These are phyloP conservation scores for Manacus vitellinus DNA, from an alignment of 2,113 vertebrate species.

Conservation along the genomic window DNA sequence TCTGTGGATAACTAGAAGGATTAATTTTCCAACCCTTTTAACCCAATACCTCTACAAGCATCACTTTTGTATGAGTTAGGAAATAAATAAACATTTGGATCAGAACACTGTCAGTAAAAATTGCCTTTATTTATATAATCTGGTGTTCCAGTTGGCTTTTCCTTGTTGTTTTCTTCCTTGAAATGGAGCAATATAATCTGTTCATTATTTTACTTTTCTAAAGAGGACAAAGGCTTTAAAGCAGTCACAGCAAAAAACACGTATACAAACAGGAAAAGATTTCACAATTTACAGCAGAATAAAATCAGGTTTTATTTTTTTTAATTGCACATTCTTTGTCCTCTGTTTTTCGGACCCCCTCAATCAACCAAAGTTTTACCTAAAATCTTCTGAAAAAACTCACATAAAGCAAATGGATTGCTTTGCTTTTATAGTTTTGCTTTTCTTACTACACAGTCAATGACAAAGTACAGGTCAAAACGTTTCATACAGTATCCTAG, in stretches of 20 bases:
- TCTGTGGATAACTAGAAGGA: slow-evolving; percentile 18
- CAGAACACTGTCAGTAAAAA: slow-evolving; percentile 40
- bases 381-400: background rate
- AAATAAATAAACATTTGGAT: slow-evolving; percentile 60
- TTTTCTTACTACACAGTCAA: background rate
- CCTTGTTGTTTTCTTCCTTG: slow-evolving; percentile 2
- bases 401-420: background rate
- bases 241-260: background rate
- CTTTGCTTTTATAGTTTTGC: background rate
- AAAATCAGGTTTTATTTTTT: background rate
- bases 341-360: background rate
- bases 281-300: background rate
- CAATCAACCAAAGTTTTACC: background rate
- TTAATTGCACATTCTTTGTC: background rate
- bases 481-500: background rate
- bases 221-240: background rate
- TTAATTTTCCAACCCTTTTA: slow-evolving; percentile 20
- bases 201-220: slow-evolving; percentile 4
- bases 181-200: background rate
- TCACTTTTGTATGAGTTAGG: slow-evolving; percentile 51
- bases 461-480: background rate
- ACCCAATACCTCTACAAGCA: background rate
- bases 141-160: background rate
- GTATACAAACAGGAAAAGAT: background rate
- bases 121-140: slow-evolving; percentile 32